Percentiles rank a stretch among this genome's conserved stretches.
Conservation (phyloP, 1,140 invertebrate genomes). For the Microplitis mediator region DNA sequence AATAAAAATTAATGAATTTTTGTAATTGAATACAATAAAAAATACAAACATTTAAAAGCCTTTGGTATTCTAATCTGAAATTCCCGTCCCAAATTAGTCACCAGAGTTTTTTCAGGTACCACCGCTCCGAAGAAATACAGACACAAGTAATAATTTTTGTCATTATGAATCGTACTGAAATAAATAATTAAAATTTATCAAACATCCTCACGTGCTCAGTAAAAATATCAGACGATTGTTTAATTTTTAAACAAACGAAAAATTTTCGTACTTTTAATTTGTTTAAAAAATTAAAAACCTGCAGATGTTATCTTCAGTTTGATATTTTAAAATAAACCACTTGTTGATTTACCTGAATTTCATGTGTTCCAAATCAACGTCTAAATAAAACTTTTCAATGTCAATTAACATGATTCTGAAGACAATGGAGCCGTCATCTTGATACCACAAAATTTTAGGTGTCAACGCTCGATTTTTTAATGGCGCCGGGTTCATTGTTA, state of each 20-base stretch:
- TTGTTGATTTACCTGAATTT: constrained; percentile 46
- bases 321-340: constrained; percentile 7
- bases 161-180: constrained; percentile 45
- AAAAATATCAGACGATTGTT: too few relatives aligned
- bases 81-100: constrained; percentile 49
- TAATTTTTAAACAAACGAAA: neutral
- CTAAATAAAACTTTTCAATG: constrained; percentile 47
- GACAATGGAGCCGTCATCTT: constrained; percentile 46
- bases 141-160: constrained; percentile 41
- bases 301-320: neutral
- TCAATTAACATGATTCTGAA: constrained; percentile 49
- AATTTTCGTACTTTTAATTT: too few relatives aligned
- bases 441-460: constrained; percentile 53
- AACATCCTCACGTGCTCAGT: neutral
- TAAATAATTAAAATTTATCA: constrained; percentile 17
- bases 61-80: constrained; percentile 51
- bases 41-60: constrained; percentile 48
- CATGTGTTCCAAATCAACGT: constrained; percentile 41
- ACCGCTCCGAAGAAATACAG: constrained; percentile 53
- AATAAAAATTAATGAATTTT: neutral
- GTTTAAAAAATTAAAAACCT: too few relatives aligned
- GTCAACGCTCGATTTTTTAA: constrained; percentile 33
- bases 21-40: neutral
- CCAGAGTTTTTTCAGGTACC: constrained; percentile 45
- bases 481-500: constrained; percentile 27